Percentiles rank a stretch among this genome's conserved stretches.
Conservation (phyloP, 2,113 vertebrate genomes). For the Anser brachyrhynchus region DNA sequence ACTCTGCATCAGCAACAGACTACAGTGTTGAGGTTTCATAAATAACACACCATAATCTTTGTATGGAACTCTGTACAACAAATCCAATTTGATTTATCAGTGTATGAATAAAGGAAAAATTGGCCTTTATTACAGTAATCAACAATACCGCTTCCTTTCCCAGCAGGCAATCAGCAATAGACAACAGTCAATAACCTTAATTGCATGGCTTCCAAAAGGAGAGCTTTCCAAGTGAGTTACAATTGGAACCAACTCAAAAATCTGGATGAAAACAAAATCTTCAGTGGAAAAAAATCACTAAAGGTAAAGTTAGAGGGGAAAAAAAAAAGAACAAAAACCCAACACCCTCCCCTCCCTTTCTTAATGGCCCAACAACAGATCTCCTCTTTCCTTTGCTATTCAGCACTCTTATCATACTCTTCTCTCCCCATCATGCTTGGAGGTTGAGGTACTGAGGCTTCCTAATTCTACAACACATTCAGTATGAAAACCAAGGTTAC, state of each 20-base stretch:
- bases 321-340: neutral
- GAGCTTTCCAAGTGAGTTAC: neutral
- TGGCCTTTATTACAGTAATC: neutral
- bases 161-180: neutral
- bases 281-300: neutral
- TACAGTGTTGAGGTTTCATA: neutral
- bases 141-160: neutral
- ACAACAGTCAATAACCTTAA: neutral
- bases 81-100: neutral
- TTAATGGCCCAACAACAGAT: neutral
- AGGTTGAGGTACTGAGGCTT: neutral
- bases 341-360: neutral
- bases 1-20: neutral
- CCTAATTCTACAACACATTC: accelerated
- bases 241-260: neutral
- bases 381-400: neutral
- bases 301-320: neutral
- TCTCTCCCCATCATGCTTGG: neutral
- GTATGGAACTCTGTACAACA: neutral
- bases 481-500: neutral
- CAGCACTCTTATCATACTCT: neutral
- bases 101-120: constrained; percentile 10
- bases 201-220: neutral
- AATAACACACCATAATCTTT: neutral
- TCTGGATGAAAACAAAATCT: neutral